Evolutionary conservation across 2,113 vertebrate genomes (phyloP).

Genomic region (Apeltes quadracus): DNA sequence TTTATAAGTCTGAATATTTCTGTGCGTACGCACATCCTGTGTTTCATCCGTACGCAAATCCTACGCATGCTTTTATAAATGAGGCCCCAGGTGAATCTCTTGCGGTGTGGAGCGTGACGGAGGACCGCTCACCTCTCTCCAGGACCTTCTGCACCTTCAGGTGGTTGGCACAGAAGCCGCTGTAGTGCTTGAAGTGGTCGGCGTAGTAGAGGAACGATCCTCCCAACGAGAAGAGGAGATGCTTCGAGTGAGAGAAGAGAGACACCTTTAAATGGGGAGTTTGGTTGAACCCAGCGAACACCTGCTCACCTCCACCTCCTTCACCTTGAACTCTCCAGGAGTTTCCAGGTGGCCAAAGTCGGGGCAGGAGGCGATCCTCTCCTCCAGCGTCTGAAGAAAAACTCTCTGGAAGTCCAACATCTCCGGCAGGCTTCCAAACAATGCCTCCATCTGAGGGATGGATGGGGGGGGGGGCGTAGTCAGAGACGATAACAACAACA

Average conservation of each 20-base stretch:
- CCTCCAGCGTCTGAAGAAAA: slow-evolving; percentile 93
- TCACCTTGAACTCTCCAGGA: slow-evolving; percentile 89
- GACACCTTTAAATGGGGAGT: neutral
- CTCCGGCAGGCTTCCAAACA: slow-evolving; percentile 93
- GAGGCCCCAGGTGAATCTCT: too few relatives aligned
- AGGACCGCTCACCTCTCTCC: slow-evolving; percentile 84
- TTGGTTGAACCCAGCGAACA: too few relatives aligned
- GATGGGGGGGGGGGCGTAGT: neutral
- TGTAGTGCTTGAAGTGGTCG: slow-evolving; percentile 97
- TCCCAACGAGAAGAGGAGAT: slow-evolving; percentile 91
- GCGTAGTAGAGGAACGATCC: slow-evolving; percentile 96
- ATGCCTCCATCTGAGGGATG: slow-evolving; percentile 88
- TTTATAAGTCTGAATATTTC: too few relatives aligned
- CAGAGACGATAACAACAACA: neutral
- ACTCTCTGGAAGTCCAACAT: slow-evolving; percentile 96
- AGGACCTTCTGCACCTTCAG: slow-evolving; percentile 97
- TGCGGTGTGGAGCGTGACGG: neutral
- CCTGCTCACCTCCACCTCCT: neutral
- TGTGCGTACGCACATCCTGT: too few relatives aligned
- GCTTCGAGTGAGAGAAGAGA: slow-evolving; percentile 72
- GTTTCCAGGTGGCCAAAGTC: slow-evolving; percentile 88
- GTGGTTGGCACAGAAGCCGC: slow-evolving; percentile 96
- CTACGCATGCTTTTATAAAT: too few relatives aligned
- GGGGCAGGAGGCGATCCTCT: slow-evolving; percentile 87
- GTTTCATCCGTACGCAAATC: too few relatives aligned